Conservation (phyloP, 2,797 vertebrate genomes). For the Alauda arvensis region DNA sequence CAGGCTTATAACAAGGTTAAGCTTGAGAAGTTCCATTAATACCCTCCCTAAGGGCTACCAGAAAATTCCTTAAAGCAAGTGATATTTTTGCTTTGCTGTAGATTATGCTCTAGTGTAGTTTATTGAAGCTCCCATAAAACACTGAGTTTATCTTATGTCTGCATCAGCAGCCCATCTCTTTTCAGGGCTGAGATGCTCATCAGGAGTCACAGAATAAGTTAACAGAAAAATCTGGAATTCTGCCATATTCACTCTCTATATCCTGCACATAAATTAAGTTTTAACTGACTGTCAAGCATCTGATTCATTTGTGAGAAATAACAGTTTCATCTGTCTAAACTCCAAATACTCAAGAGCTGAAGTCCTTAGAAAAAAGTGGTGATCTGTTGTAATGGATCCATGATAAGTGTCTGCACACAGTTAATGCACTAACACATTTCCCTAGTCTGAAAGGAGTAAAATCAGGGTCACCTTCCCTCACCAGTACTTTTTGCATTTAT, state of each 20-base stretch:
- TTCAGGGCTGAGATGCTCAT: conserved; percentile 34
- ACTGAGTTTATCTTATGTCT: conserved; percentile 54
- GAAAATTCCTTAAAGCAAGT: conserved; percentile 61
- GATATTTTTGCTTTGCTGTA: conserved; percentile 37
- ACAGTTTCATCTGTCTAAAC: conserved; percentile 44
- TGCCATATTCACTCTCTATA: conserved; percentile 39
- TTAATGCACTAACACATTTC: neutral
- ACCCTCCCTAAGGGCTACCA: conserved; percentile 44
- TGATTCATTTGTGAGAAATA: conserved; percentile 57
- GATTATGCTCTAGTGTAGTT: conserved; percentile 42
- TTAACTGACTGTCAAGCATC: conserved; percentile 60
- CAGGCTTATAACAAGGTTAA: conserved; percentile 59
- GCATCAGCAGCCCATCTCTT: conserved; percentile 34
- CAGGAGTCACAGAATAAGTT: conserved; percentile 47
- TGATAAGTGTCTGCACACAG: neutral
- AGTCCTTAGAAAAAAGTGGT: neutral
- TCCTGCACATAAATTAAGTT: conserved; percentile 58
- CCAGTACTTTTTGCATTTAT: neutral
- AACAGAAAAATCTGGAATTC: conserved; percentile 52
- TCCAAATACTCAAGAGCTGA: conserved; percentile 46
- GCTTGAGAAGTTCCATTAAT: conserved; percentile 61
- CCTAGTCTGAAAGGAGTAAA: neutral
- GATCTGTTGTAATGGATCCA: conserved; percentile 9
- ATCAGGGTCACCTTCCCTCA: neutral
- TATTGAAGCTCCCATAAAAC: conserved; percentile 21